Evolutionary conservation across 2,113 vertebrate species (phyloP), one percentile per base, ranked within the genome.

Genomic region (Perccottus glenii): DNA sequence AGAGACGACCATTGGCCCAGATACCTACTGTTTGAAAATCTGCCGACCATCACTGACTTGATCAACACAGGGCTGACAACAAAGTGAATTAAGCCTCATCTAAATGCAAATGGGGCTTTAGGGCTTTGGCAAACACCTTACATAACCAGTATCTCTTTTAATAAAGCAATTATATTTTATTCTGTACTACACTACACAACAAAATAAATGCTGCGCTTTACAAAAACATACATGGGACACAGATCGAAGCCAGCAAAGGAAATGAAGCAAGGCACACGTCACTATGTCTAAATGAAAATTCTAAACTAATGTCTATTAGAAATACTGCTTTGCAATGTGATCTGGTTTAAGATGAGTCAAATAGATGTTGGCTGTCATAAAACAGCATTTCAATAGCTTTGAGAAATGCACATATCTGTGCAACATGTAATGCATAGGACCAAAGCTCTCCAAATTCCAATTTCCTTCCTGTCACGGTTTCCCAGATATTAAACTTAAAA

Each of bases 71-170:
- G 65, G 75, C 81, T 89, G 87, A 89, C 86, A 89, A 87, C 77
- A 85, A 90, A 85, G 78, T 88, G 85, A 90, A 87, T 90, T 89
- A 87, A 81, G 84, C 80, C 84, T 90, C 86, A 92, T 93, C 91
- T 93, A 93, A 91, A 92, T 92, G 90, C 89, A 92, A 92, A 93
- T 92, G 52, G 90, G 86, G 66, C 85, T 90, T 90, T 86, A 88
- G 85, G 90, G 85, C 85, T 91, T 90, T 85, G 83, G 85, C 88
- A 91, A 92, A 91, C 84, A 90, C 77, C 82, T 89, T 85, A 91
- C 78, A 85, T 87, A 88, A 89, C 87, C 81, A 88, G 74, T 86
- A 75, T 85, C 82, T 88, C 83, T 87, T 90, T 87, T 89, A 90
- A 91, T 87, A 85, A 88, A 89, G 78, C 81, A 83, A 89, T 91